Conservation (phyloP, 2,797 vertebrate species). For the Gadopsis marmoratus region DNA sequence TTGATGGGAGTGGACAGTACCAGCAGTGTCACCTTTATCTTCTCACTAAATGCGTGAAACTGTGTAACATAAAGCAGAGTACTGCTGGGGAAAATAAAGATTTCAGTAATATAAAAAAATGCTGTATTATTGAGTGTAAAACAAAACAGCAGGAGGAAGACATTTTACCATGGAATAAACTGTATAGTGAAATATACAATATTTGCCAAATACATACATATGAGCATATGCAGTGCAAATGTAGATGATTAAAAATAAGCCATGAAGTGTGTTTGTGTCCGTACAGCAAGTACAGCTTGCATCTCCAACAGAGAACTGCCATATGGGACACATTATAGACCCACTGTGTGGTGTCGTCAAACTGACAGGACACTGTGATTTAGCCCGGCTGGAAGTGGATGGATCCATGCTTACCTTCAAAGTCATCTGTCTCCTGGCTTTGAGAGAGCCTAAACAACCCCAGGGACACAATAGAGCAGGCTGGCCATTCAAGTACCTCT, state of each 20-base stretch:
- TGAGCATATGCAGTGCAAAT: conserved; percentile 25
- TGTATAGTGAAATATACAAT: background rate
- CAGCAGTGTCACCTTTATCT: no score
- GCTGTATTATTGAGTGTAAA: background rate
- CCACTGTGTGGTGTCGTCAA: conserved; percentile 71
- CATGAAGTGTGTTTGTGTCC: conserved; percentile 24
- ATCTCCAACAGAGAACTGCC: conserved; percentile 52
- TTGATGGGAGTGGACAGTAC: no score
- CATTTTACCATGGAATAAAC: background rate
- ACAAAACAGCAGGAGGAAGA: background rate
- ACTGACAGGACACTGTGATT: conserved; percentile 78
- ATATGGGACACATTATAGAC: conserved; percentile 77
- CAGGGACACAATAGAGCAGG: conserved; percentile 68
- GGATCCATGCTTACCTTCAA: conserved; percentile 73
- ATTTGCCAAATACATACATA: conserved; percentile 19
- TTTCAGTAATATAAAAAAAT: background rate
- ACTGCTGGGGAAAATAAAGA: background rate
- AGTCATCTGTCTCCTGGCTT: conserved; percentile 71
- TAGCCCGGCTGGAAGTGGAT: conserved; percentile 70
- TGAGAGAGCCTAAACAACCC: conserved; percentile 56
- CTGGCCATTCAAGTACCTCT: conserved; percentile 72
- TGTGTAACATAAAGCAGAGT: background rate
- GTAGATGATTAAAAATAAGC: conserved; percentile 27
- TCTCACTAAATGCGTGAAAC: background rate
- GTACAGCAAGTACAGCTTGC: conserved; percentile 35